Percentiles rank a stretch among this genome's conserved stretches.
These are phyloP conservation scores for Marmota flaviventris DNA, from an alignment of 2,113 vertebrate species.

Conservation along the genomic window DNA sequence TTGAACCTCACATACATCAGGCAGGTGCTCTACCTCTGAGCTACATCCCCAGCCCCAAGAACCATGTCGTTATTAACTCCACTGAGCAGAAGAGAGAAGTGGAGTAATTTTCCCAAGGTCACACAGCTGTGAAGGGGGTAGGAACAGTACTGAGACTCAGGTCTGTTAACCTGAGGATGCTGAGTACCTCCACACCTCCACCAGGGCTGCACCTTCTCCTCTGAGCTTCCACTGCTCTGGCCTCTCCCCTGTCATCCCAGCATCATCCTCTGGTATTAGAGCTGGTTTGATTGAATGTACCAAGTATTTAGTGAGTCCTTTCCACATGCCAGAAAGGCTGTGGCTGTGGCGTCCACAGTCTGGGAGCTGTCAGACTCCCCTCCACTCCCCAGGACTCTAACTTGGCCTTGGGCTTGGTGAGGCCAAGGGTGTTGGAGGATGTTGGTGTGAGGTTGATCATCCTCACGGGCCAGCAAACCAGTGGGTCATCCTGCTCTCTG, in stretches of 20 bases:
- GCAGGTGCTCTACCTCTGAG: neutral
- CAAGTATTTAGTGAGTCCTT: neutral
- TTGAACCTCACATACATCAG: neutral
- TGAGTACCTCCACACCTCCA: neutral
- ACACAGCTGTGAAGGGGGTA: neutral
- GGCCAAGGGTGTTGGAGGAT: neutral
- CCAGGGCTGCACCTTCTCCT: too few relatives aligned
- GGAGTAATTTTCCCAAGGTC: neutral
- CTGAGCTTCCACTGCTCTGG: neutral
- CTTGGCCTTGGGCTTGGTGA: neutral
- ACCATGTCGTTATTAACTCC: neutral
- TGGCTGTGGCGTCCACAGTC: accelerated
- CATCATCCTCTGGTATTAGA: too few relatives aligned
- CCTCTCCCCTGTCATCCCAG: neutral
- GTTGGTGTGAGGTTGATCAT: neutral
- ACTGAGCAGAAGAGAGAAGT: conserved; percentile 16
- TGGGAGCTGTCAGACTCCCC: neutral
- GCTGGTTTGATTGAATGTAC: neutral
- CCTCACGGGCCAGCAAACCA: neutral
- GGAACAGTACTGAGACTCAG: neutral
- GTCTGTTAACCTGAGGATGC: neutral
- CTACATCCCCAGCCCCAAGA: neutral
- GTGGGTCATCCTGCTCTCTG: neutral
- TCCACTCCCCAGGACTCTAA: neutral
- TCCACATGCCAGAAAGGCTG: neutral